Conservation (phyloP, 2,888 invertebrate species). For the Melieria omissa region DNA sequence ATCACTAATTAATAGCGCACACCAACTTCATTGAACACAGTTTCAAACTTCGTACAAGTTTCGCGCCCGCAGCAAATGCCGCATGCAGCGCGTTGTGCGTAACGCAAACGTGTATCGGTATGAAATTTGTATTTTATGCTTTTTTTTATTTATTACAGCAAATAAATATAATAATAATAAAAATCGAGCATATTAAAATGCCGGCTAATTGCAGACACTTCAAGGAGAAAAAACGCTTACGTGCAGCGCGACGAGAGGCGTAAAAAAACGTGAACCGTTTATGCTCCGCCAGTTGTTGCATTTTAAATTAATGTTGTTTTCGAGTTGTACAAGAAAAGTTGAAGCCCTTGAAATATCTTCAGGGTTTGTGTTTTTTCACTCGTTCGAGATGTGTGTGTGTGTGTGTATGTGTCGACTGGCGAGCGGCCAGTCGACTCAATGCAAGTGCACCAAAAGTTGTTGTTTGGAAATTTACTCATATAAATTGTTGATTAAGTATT, state of each 20-base stretch:
- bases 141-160: not conserved
- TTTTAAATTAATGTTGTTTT: not conserved
- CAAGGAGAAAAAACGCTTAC: not conserved
- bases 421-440: not conserved
- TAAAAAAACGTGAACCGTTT: not conserved
- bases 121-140: not conserved
- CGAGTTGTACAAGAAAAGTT: not conserved
- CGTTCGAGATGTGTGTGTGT: not conserved
- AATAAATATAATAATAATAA: no score
- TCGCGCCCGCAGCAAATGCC: no score
- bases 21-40: no score
- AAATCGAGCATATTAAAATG: not conserved
- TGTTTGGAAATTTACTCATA: not conserved
- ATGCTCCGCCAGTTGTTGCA: not conserved
- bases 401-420: not conserved
- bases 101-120: not conserved
- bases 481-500: not conserved
- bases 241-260: no score
- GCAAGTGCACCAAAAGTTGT: not conserved
- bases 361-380: not conserved
- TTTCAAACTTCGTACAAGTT: no score
- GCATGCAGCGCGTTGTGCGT: no score
- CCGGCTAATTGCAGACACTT: not conserved
- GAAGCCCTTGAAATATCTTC: constrained; percentile 4
- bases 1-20: no score